Evolutionary conservation across 1,140 invertebrate genomes (phyloP), one percentile per base, ranked within the genome.

Genomic region (Agrilus planipennis): DNA sequence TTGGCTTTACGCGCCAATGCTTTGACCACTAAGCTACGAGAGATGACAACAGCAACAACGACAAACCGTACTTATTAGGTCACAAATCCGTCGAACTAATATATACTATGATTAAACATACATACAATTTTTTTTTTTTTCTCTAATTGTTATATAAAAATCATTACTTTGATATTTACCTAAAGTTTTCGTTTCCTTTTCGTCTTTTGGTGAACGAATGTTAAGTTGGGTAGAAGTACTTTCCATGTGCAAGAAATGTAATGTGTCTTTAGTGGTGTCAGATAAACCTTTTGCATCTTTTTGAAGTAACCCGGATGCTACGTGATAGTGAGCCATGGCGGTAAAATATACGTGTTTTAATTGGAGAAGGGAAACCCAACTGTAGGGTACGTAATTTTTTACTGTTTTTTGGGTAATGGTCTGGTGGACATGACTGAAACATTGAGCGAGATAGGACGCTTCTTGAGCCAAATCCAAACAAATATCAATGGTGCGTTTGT

Each of bases 391-490:
- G 62, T 85, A 88, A 62, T 73, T 73, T 17, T 71, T 62, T 4
- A 66, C 61, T 5, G 67, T 57, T 11, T 63, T 52, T 22, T 54
- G 49, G 10, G 70, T 70, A 57, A 84, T 81, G 22, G 76, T 52
- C 16, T 67, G 67, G 49, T 82, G 71, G 3, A 85, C 83, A 32
- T 77, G 70, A 27, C 62, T 67, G 61, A 92, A 92, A 46, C 81
- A 79, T 38, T 79, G 71, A 1, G 83, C 77, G 55, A 93, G 78
- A 67, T 89, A 81, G 11, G 86, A 78, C 40, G 88, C 84, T 69
- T 95, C 91, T 61, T 93, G 89, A 39, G 87, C 87, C 41, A 91
- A 67, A 62, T 90, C 86, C 5, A 91, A 68, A 49, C 80, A 85
- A 37, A 82, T 65, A 45, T 84, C 75, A 6, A 81, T 66, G 23